These are phyloP conservation scores for Phainopepla nitens DNA, from an alignment of 2,113 vertebrate genomes.

Conservation along the genomic window DNA sequence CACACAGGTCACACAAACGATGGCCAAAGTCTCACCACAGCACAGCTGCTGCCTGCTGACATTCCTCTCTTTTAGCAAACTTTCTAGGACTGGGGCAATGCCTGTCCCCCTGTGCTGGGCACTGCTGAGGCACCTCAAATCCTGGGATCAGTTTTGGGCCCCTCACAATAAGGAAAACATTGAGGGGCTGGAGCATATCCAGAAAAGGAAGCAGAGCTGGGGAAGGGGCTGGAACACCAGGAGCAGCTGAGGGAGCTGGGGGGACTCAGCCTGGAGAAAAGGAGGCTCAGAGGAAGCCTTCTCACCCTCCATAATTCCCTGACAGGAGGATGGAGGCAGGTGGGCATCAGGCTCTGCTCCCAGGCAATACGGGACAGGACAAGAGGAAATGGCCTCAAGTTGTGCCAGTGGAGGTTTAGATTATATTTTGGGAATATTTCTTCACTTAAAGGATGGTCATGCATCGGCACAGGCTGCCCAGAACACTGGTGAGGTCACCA, in stretches of 20 bases:
- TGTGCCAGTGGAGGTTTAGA: background rate
- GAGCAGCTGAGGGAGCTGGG: background rate
- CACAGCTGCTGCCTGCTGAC: background rate
- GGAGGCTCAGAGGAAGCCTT: background rate
- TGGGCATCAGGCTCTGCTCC: background rate
- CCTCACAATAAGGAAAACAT: too few species aligned
- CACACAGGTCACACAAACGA: background rate
- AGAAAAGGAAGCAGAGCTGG: background rate
- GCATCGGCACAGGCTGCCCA: background rate
- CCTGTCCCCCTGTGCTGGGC: background rate
- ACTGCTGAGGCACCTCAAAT: background rate
- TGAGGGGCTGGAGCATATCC: background rate
- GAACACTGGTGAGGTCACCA: background rate
- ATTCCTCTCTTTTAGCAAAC: background rate
- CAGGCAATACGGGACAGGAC: background rate
- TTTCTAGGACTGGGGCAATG: background rate
- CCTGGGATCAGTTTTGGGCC: background rate
- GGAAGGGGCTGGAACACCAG: background rate
- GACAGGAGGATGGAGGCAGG: background rate
- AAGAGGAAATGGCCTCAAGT: background rate
- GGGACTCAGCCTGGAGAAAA: background rate
- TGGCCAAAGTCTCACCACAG: accelerated
- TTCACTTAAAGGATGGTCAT: background rate
- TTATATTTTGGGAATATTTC: too few species aligned
- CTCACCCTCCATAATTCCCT: background rate